phyloP scores from a whole-genome alignment of 2,113 vertebrate species.

The Nematolebias whitei region DNA sequence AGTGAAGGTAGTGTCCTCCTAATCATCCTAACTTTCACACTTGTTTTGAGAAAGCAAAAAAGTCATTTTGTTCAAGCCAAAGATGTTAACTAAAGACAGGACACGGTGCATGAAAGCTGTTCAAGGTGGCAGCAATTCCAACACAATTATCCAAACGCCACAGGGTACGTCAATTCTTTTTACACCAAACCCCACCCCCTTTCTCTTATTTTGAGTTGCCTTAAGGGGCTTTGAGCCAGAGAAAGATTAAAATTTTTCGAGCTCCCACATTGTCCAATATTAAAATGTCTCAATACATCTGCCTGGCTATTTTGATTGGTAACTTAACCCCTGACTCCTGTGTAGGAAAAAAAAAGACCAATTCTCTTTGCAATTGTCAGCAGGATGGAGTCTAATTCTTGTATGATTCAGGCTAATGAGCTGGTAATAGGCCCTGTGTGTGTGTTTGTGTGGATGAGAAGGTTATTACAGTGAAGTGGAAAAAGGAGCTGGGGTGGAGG shows the following conservation, averaged over 20 bases:
- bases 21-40: constrained; percentile 21
- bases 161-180: constrained; percentile 72
- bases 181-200: constrained; percentile 80
- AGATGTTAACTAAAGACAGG: constrained; percentile 38
- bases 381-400: constrained; percentile 94
- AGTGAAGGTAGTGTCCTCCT: background rate
- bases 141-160: constrained; percentile 76
- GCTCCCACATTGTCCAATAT: constrained; percentile 97
- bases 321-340: constrained; percentile 99
- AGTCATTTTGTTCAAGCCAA: constrained; percentile 15
- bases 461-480: constrained; percentile 94
- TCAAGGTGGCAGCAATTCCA: constrained; percentile 69
- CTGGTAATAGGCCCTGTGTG: constrained; percentile 84
- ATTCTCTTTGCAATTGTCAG: constrained; percentile 92
- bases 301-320: constrained; percentile 97
- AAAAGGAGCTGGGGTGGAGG: constrained; percentile 81
- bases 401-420: constrained; percentile 98
- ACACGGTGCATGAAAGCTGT: constrained; percentile 40
- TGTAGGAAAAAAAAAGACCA: constrained; percentile 82
- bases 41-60: background rate
- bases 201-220: constrained; percentile 93
- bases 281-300: constrained; percentile 99
- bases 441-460: constrained; percentile 91
- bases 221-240: constrained; percentile 90
- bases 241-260: constrained; percentile 96